Base-by-base conservation (phyloP, 1,140 invertebrate genomes). In the Dreissena polymorpha region DNA sequence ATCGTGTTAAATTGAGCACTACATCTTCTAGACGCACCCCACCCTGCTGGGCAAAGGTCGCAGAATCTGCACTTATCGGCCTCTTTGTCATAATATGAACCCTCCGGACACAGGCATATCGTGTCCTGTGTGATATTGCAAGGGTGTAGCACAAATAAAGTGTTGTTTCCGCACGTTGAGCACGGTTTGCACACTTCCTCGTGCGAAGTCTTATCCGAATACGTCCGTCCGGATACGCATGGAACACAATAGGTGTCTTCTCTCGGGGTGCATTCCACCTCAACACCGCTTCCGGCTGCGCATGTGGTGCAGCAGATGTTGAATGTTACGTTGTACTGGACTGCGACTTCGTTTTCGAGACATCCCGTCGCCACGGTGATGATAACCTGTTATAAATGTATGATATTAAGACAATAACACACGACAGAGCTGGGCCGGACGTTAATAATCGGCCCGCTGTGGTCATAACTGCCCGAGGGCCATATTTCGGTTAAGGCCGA, bases 41-140 rank as follows among this genome's bases (percentile, higher is more conserved):
- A 70, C 13, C 78, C 84, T 0, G 65, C n/a, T 13, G 64, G 49
- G 70, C 78, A 85, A n/a, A 81, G 63, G 21, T 67, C 51, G 49
- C 84, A 85, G 21, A 76, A 65, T 57, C 76, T 68, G 25, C 78
- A 85, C 14, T 72, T 25, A 23, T 72, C 70, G 16, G 49, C 14
- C 21, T 76, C 73, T 21, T 29, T 13, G 57, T 75, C 64, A 72
- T 82, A 86, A 63, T 78, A 86, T 13, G 53, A 86, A 51, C 74
- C 79, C 14, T 53, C 50, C 13, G 64, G 53, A 64, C 88, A 89
- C 70, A 80, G 83, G 79, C 88, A 89, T 5, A 85, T 70, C 0
- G 88, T 88, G 72, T 89, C 85, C 39, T 88, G 87, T 13, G 88
- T 89, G 49, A 76, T 73, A 63, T 89, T 89, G 55, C 88, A 87